A percentile compares a stretch with the other conserved stretches of the same genome.
phyloP scores from a whole-genome alignment of 2,888 invertebrate species.

The Ypsolopha scabrella region DNA sequence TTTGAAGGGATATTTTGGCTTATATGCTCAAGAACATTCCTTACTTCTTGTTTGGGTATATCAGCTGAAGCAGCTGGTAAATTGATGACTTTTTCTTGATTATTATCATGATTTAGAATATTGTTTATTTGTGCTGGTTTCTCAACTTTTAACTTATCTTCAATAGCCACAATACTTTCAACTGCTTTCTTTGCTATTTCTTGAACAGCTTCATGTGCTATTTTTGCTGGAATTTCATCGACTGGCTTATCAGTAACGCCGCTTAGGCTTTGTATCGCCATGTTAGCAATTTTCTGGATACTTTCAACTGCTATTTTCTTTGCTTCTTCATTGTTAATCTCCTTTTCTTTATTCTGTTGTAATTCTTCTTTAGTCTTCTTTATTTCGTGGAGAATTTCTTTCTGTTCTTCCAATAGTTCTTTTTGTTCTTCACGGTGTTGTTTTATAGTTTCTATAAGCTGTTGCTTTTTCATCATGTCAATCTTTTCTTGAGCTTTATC shows the following conservation, averaged over 20 bases:
- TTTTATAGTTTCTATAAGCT: slow-evolving; percentile 74
- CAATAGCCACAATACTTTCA: slow-evolving; percentile 54
- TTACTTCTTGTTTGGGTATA: background rate
- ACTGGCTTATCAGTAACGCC: slow-evolving; percentile 46
- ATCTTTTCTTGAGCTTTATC: slow-evolving; percentile 27
- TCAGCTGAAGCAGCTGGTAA: no score
- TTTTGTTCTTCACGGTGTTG: slow-evolving; percentile 77
- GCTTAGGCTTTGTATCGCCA: slow-evolving; percentile 55
- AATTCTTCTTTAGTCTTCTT: slow-evolving; percentile 67
- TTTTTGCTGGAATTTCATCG: slow-evolving; percentile 18
- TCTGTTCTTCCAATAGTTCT: slow-evolving; percentile 76
- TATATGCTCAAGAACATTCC: background rate
- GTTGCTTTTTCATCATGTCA: slow-evolving; percentile 50
- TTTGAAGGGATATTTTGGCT: background rate
- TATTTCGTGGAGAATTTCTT: slow-evolving; percentile 72
- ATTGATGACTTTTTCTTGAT: no score
- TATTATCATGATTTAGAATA: background rate
- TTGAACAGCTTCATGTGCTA: slow-evolving; percentile 47
- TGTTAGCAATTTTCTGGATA: slow-evolving; percentile 60
- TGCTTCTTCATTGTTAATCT: slow-evolving; percentile 47
- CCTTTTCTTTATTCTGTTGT: slow-evolving; percentile 51
- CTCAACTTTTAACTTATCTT: slow-evolving; percentile 42
- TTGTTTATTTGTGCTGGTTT: slow-evolving; percentile 5
- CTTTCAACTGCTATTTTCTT: slow-evolving; percentile 64
- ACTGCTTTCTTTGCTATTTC: slow-evolving; percentile 60